A percentile compares a stretch with the other conserved stretches of the same genome.
Evolutionary conservation across 53 echinoderm and acorn worm species (phyloP).

Genomic region (Apostichopus leukothele): DNA sequence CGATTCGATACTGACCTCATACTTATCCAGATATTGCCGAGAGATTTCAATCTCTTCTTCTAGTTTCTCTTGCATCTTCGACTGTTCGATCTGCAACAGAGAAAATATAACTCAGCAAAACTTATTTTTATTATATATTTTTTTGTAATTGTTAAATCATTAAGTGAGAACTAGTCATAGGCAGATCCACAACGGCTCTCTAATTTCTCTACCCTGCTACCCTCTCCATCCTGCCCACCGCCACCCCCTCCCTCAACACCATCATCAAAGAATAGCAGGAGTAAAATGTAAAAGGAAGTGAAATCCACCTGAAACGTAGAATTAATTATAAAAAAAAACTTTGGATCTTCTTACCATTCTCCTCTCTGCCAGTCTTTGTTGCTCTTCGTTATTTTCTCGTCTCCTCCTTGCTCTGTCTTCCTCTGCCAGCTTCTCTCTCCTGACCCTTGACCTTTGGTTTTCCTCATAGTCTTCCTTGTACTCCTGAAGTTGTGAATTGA

Average conservation of each 20-base stretch:
- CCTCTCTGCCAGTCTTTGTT: slow-evolving; percentile 53
- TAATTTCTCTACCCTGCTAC: too few relatives aligned
- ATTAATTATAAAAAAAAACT: not conserved
- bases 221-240: too few relatives aligned
- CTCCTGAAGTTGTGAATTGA: slow-evolving; percentile 45
- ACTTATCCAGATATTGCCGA: slow-evolving; percentile 1
- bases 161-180: too few relatives aligned
- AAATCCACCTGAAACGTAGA: too few relatives aligned
- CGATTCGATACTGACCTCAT: not conserved
- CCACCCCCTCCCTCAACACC: too few relatives aligned
- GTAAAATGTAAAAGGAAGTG: too few relatives aligned
- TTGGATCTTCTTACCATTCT: slow-evolving; percentile 57
- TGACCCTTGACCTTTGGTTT: slow-evolving; percentile 49
- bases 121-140: too few relatives aligned
- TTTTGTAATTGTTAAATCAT: too few relatives aligned
- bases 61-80: slow-evolving; percentile 16
- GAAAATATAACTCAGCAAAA: too few relatives aligned
- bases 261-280: too few relatives aligned
- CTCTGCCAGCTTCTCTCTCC: slow-evolving; percentile 52
- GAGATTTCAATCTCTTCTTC: not conserved
- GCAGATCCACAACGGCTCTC: too few relatives aligned
- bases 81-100: not conserved
- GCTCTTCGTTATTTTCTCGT: slow-evolving; percentile 63
- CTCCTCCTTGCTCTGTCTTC: slow-evolving; percentile 56
- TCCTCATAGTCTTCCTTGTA: slow-evolving; percentile 61